Percentiles rank a stretch among this genome's conserved stretches.
Evolutionary conservation across 2,888 invertebrate species (phyloP).

Genomic region (Oscheius sp.): DNA sequence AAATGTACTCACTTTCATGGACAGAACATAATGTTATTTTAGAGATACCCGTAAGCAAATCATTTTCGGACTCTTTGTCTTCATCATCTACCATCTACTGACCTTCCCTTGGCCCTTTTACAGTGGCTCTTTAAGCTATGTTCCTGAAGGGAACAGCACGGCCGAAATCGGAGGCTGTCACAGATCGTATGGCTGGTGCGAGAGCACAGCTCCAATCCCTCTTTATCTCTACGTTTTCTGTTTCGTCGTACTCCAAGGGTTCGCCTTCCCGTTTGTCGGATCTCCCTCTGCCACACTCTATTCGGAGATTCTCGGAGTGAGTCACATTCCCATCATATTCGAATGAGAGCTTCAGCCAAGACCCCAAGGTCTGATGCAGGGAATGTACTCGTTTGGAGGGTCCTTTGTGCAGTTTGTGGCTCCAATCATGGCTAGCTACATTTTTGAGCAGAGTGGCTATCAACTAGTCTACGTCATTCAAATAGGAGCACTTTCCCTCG

Average conservation of each 20-base stretch:
- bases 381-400: no score
- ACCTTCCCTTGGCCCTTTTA: constrained; percentile 12
- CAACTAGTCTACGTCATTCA: no score
- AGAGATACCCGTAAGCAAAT: constrained; percentile 8
- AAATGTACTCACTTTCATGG: not conserved
- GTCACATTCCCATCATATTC: no score
- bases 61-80: constrained; percentile 1
- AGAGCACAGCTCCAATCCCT: constrained; percentile 44
- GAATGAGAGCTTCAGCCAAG: no score
- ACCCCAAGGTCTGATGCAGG: no score
- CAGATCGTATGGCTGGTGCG: constrained; percentile 48
- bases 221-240: constrained; percentile 45
- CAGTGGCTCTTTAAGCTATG: not conserved
- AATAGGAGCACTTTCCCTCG: no score
- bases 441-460: no score
- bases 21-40: not conserved
- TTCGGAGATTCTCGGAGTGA: constrained; percentile 48
- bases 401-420: no score
- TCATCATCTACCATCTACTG: not conserved
- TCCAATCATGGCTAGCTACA: no score
- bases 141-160: constrained; percentile 40
- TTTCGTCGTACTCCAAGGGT: constrained; percentile 49
- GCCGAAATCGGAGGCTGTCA: constrained; percentile 52
- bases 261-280: constrained; percentile 53
- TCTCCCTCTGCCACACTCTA: constrained; percentile 50